Percentiles rank a stretch among this genome's conserved stretches.
phyloP scores from a whole-genome alignment of 2,113 vertebrate species.

The Corvus hawaiiensis region DNA sequence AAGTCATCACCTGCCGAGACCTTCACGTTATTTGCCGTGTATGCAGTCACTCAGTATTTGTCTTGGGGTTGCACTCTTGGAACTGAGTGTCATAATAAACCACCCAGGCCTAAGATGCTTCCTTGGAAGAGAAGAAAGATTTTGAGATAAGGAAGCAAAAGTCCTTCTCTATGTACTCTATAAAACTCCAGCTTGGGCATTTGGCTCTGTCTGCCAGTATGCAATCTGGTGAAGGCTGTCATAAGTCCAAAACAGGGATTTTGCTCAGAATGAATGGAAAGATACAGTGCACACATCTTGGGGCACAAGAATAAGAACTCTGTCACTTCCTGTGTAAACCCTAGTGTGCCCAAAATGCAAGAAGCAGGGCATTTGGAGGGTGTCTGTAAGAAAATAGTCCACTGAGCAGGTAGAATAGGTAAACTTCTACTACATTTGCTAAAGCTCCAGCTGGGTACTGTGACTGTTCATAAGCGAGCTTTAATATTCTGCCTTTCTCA shows the following conservation, averaged over 20 bases:
- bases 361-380: background rate
- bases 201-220: background rate
- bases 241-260: background rate
- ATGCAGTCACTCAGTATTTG: background rate
- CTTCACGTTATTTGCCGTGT: background rate
- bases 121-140: background rate
- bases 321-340: background rate
- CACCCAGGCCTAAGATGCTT: background rate
- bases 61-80: background rate
- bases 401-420: background rate
- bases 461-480: background rate
- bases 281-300: background rate
- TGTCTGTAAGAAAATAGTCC: background rate
- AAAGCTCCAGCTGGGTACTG: background rate
- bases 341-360: background rate
- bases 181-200: background rate
- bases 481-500: background rate
- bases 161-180: background rate
- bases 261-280: background rate
- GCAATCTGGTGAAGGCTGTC: background rate
- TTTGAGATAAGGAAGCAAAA: background rate
- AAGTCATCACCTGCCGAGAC: background rate
- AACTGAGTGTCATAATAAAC: background rate
- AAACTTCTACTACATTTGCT: background rate
- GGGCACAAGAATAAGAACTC: background rate